Evolutionary conservation across 2,797 vertebrate genomes (phyloP), one percentile per base, ranked within the genome.

Genomic region (Mareca strepera): DNA sequence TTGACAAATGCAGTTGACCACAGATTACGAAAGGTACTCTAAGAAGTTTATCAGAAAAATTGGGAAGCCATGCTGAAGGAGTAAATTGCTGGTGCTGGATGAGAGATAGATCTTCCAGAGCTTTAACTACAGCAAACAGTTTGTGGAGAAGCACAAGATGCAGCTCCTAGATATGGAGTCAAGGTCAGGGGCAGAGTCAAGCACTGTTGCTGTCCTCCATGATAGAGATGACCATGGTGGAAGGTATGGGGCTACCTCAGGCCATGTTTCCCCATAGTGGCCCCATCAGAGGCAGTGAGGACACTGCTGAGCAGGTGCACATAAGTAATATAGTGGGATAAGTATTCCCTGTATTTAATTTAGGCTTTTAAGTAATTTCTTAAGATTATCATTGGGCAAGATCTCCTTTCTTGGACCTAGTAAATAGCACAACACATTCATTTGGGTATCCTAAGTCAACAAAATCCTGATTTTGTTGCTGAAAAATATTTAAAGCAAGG

Each of bases 201-300:
- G 12, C 4, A 0, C 46, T 37, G 17, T 22, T n/a, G 44, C 68
- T 37, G 21, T 11, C 31, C 5, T 37, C 55, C 17, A 11, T 1
- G 22, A 56, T 23, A 48, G 17, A 52, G 5, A 3, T 16, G 41
- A 1, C 28, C 4, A 7, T 0, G 7, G 11, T 16, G 28, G 1
- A 22, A 74, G 39, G 23, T 11, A 20, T 2, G 12, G 22, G 18
- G 14, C 23, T 78, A 7, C 33, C 48, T 25, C 22, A 25, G 12
- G 23, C 12, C 2, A 4, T 25, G 48, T 50, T 50, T 50, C 48
- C 12, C 48, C 22, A 23, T 50, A 14, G 7, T 25, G 29, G 16
- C n/a, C 46, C 23, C 15, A 18, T 53, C 37, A 8, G 58, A 72
- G 31, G 18, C 33, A 29, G 4, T 1, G 9, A 55, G 17, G 50